Evolutionary conservation across 1,140 invertebrate species (phyloP).

Genomic region (Cotesia vestalis): DNA sequence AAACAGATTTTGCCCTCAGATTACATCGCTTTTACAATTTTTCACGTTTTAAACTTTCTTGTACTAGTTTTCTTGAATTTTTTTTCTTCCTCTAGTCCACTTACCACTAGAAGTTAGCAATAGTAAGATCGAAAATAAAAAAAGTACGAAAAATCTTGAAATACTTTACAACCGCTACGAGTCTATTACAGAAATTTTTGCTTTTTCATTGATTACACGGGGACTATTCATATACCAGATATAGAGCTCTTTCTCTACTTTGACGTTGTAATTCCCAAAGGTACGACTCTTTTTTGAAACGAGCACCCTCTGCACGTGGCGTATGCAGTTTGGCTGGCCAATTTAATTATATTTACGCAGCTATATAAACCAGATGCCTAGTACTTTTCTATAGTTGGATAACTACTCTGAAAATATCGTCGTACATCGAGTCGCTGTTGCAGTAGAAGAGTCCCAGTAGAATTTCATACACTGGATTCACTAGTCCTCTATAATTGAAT

Average conservation of each 20-base stretch:
- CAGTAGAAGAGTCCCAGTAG: background rate
- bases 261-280: slow-evolving; percentile 5
- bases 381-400: slow-evolving; percentile 5
- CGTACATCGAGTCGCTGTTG: slow-evolving; percentile 2
- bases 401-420: slow-evolving; percentile 5
- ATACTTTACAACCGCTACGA: background rate
- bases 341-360: slow-evolving; percentile 51
- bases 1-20: slow-evolving; percentile 47
- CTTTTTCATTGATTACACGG: background rate
- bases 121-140: slow-evolving; percentile 4
- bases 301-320: slow-evolving; percentile 37
- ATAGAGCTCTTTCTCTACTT: background rate
- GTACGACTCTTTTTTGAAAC: slow-evolving; percentile 15
- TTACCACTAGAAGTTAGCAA: slow-evolving; percentile 1
- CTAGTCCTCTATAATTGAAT: background rate
- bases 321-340: slow-evolving; percentile 46
- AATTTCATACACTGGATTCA: background rate
- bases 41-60: too few relatives aligned
- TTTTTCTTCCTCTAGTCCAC: slow-evolving; percentile 23
- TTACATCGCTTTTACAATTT: slow-evolving; percentile 20
- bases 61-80: slow-evolving; percentile 13
- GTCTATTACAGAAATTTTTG: background rate
- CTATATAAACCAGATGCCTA: slow-evolving; percentile 13
- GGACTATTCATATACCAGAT: too few relatives aligned
- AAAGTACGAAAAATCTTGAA: background rate